A percentile compares a stretch with the other conserved stretches of the same genome.
These are phyloP conservation scores for Phainopepla nitens DNA, from an alignment of 2,113 vertebrate genomes.

Conservation along the genomic window DNA sequence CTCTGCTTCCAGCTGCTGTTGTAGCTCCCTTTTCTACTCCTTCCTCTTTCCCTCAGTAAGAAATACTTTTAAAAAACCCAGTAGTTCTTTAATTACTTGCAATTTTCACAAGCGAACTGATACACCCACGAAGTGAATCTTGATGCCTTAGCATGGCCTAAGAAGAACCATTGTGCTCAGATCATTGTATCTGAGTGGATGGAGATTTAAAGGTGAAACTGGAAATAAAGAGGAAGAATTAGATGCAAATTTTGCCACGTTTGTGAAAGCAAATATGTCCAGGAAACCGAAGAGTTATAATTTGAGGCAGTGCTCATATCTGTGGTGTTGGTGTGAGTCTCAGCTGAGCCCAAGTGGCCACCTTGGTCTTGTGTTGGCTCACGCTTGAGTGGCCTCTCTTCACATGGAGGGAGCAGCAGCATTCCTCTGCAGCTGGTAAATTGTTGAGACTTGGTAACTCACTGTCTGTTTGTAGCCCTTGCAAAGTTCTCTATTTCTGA, in stretches of 20 bases:
- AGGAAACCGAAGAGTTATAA: background rate
- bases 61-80: background rate
- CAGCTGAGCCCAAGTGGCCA: rapidly evolving
- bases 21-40: background rate
- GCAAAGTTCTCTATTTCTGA: background rate
- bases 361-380: rapidly evolving
- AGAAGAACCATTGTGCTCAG: background rate
- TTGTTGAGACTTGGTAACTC: background rate
- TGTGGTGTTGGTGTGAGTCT: background rate
- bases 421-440: background rate
- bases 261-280: rapidly evolving
- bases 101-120: background rate
- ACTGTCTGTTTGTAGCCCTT: background rate
- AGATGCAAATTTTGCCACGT: background rate
- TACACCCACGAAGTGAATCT: background rate
- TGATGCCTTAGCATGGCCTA: rapidly evolving
- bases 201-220: background rate
- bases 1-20: background rate
- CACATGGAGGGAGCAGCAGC: rapidly evolving
- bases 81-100: background rate
- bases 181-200: no score
- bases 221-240: background rate
- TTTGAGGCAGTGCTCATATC: background rate
- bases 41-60: background rate
- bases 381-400: no score